A percentile compares a stretch with the other conserved stretches of the same genome.
Conservation (phyloP, 2,888 invertebrate species). For the Synergus japonicus region DNA sequence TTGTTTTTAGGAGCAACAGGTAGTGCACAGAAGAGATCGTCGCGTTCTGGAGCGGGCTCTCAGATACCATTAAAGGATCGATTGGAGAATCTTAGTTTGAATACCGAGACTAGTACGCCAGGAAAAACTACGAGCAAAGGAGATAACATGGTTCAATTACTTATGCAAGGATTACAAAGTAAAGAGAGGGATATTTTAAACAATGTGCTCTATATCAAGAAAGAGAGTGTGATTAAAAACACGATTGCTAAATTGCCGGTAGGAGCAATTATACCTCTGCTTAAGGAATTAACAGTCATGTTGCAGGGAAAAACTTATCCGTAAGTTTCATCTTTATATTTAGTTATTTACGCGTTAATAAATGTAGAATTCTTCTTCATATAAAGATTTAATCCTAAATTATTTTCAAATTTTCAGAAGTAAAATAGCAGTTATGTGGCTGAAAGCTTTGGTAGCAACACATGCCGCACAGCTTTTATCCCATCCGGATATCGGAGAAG, state of each 20-base stretch:
- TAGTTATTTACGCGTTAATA: background rate
- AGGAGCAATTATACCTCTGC: constrained; percentile 84
- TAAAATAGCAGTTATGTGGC: constrained; percentile 80
- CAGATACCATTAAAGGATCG: constrained; percentile 91
- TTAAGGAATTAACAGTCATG: constrained; percentile 85
- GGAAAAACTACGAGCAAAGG: constrained; percentile 78
- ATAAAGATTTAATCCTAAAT: constrained; percentile 27
- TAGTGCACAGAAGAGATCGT: constrained; percentile 71
- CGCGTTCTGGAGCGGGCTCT: constrained; percentile 69
- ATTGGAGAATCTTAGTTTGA: constrained; percentile 87
- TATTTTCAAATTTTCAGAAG: constrained; percentile 74
- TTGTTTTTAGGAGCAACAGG: constrained; percentile 52
- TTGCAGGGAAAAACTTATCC: constrained; percentile 84
- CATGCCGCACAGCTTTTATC: constrained; percentile 83
- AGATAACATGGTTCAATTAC: constrained; percentile 87
- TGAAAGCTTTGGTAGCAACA: constrained; percentile 80
- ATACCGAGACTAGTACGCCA: constrained; percentile 76
- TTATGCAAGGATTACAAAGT: constrained; percentile 92
- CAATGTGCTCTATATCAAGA: constrained; percentile 84
- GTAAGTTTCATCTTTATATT: constrained; percentile 78
- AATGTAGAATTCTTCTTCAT: background rate
- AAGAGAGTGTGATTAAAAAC: constrained; percentile 84
- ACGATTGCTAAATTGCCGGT: constrained; percentile 89
- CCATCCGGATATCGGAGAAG: constrained; percentile 80
- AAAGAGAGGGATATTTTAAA: constrained; percentile 87